Percentiles rank a stretch among this genome's conserved stretches.
Evolutionary conservation across 2,797 vertebrate species (phyloP).

Genomic region (Lophius americanus): DNA sequence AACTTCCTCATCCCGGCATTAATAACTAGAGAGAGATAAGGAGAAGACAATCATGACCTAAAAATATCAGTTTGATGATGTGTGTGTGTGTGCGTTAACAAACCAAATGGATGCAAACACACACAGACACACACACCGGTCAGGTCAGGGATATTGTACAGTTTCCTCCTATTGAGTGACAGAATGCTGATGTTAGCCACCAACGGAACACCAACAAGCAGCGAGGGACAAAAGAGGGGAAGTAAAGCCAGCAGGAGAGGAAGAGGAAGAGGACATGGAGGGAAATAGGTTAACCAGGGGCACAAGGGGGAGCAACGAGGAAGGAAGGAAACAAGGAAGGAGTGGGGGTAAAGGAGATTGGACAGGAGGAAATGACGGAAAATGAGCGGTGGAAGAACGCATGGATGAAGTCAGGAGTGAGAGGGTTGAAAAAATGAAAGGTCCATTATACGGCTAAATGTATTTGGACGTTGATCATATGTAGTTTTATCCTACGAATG

Average conservation of each 20-base stretch:
- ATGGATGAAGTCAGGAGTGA: neutral
- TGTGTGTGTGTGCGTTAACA: conserved; percentile 34
- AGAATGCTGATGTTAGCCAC: conserved; percentile 48
- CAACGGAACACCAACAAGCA: conserved; percentile 47
- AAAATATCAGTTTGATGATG: conserved; percentile 54
- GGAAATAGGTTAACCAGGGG: neutral
- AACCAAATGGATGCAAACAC: conserved; percentile 30
- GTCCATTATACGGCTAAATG: neutral
- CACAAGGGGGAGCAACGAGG: neutral
- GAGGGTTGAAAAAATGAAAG: neutral
- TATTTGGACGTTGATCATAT: neutral
- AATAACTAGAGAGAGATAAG: conserved; percentile 82
- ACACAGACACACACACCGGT: conserved; percentile 10
- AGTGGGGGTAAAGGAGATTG: neutral
- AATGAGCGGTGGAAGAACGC: neutral
- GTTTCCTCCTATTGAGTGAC: conserved; percentile 69
- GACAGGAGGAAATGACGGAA: neutral
- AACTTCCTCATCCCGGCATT: conserved; percentile 97
- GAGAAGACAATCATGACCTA: conserved; percentile 20
- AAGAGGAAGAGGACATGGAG: conserved; percentile 28
- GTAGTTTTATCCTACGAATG: no score
- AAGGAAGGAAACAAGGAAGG: conserved; percentile 33
- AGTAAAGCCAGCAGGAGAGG: conserved; percentile 37
- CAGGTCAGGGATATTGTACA: conserved; percentile 47
- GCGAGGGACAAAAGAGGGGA: conserved; percentile 68